These are phyloP conservation scores for Umimayanthus chanpuru DNA, from an alignment of 92 coral and sea anemone species.

Conservation along the genomic window DNA sequence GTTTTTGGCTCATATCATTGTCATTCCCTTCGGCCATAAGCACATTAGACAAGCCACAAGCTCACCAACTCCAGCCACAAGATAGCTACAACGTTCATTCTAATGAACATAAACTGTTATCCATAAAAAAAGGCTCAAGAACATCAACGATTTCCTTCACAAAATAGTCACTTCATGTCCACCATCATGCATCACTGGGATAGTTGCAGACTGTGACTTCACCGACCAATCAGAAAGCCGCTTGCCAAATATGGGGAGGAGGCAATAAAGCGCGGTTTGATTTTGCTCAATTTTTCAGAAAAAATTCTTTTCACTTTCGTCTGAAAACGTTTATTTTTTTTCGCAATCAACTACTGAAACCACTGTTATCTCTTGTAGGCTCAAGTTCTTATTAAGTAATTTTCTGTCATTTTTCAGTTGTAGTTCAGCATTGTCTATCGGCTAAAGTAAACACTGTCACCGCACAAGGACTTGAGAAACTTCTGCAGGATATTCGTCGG, in stretches of 20 bases:
- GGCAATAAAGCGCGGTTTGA: slow-evolving; percentile 78
- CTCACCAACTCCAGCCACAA: slow-evolving; percentile 58
- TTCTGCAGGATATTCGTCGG: not conserved
- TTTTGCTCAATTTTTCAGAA: not conserved
- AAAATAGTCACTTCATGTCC: slow-evolving; percentile 59
- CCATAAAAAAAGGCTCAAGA: slow-evolving; percentile 29
- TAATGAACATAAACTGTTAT: slow-evolving; percentile 14
- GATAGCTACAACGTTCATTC: slow-evolving; percentile 73
- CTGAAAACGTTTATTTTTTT: not conserved
- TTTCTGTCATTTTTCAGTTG: not conserved
- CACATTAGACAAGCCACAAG: slow-evolving; percentile 61
- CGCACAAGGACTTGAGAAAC: not conserved
- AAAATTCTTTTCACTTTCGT: not conserved
- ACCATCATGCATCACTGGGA: slow-evolving; percentile 85
- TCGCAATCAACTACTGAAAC: not conserved
- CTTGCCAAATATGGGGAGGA: slow-evolving; percentile 85
- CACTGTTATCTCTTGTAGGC: not conserved
- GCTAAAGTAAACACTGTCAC: not conserved
- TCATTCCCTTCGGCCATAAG: slow-evolving; percentile 93
- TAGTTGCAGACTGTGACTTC: slow-evolving; percentile 85
- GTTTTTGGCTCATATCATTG: slow-evolving; percentile 98
- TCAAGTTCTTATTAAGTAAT: not conserved
- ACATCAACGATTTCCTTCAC: slow-evolving; percentile 35
- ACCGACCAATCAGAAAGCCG: slow-evolving; percentile 76
- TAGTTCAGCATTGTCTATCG: not conserved